Evolutionary conservation across 2,888 invertebrate species (phyloP).

Genomic region (Nudaria mundana): DNA sequence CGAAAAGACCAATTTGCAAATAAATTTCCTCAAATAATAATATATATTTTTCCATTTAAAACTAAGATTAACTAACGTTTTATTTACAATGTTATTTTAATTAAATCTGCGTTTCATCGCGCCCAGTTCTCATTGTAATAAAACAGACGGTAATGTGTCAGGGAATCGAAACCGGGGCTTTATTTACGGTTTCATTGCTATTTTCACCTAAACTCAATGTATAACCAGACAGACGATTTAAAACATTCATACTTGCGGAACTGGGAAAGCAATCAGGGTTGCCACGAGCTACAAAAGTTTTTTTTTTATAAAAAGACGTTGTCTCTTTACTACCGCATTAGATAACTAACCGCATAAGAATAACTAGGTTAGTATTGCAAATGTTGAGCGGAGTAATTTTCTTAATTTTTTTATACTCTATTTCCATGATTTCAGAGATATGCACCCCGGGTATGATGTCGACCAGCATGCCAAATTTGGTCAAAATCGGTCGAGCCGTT

Average conservation of each 20-base stretch:
- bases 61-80: not conserved
- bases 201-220: not conserved
- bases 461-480: too few relatives aligned
- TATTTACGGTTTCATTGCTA: slow-evolving; percentile 7
- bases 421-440: too few relatives aligned
- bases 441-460: too few relatives aligned
- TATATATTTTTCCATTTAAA: not conserved
- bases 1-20: too few relatives aligned
- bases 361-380: too few relatives aligned
- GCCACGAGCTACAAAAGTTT: not conserved
- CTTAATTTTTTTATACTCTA: too few relatives aligned
- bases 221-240: slow-evolving; percentile 15
- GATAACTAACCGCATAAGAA: too few relatives aligned
- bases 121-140: slow-evolving; percentile 1
- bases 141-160: slow-evolving; percentile 1
- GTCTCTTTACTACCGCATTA: too few relatives aligned
- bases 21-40: too few relatives aligned
- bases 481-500: too few relatives aligned
- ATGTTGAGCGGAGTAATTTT: too few relatives aligned
- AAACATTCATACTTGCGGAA: slow-evolving; percentile 23
- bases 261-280: slow-evolving; percentile 3
- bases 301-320: too few relatives aligned
- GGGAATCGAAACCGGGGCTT: slow-evolving; percentile 1
- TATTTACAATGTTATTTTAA: slow-evolving; percentile 4
- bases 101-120: slow-evolving; percentile 3